Evolutionary conservation across 2,113 vertebrate species (phyloP).

Genomic region (Neofelis nebulosa): DNA sequence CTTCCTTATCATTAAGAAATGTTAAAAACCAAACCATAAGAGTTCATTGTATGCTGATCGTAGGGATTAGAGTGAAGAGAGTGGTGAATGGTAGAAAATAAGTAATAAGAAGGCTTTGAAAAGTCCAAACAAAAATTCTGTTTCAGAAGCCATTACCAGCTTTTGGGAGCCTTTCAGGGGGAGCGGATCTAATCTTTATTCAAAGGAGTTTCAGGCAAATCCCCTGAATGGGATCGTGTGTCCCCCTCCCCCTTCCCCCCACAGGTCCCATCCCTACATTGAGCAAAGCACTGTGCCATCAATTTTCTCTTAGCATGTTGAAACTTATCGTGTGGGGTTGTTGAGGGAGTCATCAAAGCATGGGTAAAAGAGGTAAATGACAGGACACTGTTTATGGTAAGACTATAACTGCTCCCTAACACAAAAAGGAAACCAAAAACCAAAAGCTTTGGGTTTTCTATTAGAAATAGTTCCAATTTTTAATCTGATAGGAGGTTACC

Average conservation of each 20-base stretch:
- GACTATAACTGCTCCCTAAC: background rate
- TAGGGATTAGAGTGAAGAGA: background rate
- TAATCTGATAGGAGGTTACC: background rate
- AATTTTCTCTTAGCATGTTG: conserved; percentile 19
- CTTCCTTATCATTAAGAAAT: background rate
- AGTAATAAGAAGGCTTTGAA: background rate
- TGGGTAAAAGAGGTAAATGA: background rate
- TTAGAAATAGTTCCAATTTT: background rate
- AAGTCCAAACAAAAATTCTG: background rate
- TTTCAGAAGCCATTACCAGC: background rate
- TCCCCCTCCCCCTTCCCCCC: background rate
- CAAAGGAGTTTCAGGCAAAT: background rate
- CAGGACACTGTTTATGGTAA: background rate
- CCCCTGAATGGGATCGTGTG: background rate
- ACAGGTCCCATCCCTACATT: background rate
- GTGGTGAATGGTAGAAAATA: background rate
- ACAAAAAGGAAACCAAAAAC: background rate
- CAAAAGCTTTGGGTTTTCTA: background rate
- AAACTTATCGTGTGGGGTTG: background rate
- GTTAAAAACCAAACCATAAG: background rate
- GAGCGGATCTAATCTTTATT: background rate
- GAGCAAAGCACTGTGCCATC: background rate
- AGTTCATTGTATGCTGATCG: background rate
- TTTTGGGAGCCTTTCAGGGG: background rate
- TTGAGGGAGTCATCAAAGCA: background rate